A percentile compares a stretch with the other conserved stretches of the same genome.
Evolutionary conservation across 2,113 vertebrate species (phyloP).

Genomic region (Lota lota): DNA sequence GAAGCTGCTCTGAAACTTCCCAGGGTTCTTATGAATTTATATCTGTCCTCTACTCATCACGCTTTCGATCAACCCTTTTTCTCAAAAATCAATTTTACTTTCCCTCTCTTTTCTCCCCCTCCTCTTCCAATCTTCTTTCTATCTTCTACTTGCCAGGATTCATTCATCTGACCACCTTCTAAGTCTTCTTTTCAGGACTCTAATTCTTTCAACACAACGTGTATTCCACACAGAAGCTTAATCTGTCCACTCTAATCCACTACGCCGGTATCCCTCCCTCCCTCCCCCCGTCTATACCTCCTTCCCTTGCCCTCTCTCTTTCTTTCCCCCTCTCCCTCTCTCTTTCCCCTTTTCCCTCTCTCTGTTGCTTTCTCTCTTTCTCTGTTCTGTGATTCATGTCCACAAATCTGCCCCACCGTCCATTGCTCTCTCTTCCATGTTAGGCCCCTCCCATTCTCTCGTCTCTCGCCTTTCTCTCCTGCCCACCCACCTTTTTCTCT

Average conservation of each 20-base stretch:
- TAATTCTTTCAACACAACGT: conserved; percentile 60
- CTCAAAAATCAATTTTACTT: no score
- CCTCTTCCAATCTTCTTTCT: conserved; percentile 14
- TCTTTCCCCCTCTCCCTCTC: conserved; percentile 20
- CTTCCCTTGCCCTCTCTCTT: conserved; percentile 45
- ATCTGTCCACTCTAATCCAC: conserved; percentile 75
- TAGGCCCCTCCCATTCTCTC: conserved; percentile 30
- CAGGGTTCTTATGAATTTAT: conserved; percentile 52
- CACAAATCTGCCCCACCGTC: conserved; percentile 1
- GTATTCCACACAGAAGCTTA: conserved; percentile 72
- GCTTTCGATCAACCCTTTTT: conserved; percentile 19
- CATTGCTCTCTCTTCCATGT: neutral
- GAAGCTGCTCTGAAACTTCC: conserved; percentile 57
- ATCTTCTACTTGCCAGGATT: conserved; percentile 34
- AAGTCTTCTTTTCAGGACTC: conserved; percentile 61
- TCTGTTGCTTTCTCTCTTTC: neutral
- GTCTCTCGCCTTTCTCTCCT: neutral
- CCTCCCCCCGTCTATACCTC: conserved; percentile 35
- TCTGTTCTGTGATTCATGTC: neutral
- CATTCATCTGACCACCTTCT: conserved; percentile 52
- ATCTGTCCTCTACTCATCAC: conserved; percentile 38
- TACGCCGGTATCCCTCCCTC: conserved; percentile 27
- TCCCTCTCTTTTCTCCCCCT: neutral
- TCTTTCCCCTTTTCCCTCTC: neutral
- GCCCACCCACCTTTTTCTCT: conserved; percentile 7